A percentile compares a stretch with the other conserved stretches of the same genome.
Conservation (phyloP, 1,140 invertebrate genomes). For the Reticulitermes speratus region DNA sequence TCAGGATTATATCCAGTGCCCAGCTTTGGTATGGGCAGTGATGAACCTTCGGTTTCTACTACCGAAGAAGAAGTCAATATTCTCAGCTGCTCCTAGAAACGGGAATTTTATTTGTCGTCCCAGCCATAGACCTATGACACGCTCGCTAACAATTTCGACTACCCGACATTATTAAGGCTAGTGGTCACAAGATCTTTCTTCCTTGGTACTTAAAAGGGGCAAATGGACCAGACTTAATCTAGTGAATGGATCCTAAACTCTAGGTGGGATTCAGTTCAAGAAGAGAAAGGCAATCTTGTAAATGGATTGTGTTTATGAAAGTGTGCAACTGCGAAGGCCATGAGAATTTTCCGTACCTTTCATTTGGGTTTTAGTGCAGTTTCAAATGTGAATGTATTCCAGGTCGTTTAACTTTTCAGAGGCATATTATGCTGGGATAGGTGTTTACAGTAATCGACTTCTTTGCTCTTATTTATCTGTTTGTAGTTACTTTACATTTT, state of each 20-base stretch:
- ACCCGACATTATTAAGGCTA: not conserved
- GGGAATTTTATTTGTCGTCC: too few relatives aligned
- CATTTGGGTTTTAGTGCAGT: not conserved
- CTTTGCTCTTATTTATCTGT: too few relatives aligned
- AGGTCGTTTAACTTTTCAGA: not conserved
- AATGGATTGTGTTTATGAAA: not conserved
- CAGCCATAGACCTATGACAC: too few relatives aligned
- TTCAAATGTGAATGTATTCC: not conserved
- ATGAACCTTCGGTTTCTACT: too few relatives aligned
- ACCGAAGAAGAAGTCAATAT: too few relatives aligned
- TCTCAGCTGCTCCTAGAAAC: too few relatives aligned
- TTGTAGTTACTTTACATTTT: too few relatives aligned
- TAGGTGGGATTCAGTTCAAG: not conserved
- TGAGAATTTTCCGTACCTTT: not conserved
- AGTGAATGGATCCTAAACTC: not conserved
- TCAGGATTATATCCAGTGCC: too few relatives aligned
- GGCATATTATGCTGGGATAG: too few relatives aligned
- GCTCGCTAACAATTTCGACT: too few relatives aligned
- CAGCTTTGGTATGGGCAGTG: too few relatives aligned
- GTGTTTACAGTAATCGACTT: too few relatives aligned
- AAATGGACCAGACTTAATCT: not conserved
- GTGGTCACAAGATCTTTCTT: not conserved
- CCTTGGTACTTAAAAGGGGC: not conserved
- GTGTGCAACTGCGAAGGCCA: not conserved
- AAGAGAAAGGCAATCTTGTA: not conserved